Conservation (phyloP, 2,888 invertebrate species). For the Alviniconcha strummeri region DNA sequence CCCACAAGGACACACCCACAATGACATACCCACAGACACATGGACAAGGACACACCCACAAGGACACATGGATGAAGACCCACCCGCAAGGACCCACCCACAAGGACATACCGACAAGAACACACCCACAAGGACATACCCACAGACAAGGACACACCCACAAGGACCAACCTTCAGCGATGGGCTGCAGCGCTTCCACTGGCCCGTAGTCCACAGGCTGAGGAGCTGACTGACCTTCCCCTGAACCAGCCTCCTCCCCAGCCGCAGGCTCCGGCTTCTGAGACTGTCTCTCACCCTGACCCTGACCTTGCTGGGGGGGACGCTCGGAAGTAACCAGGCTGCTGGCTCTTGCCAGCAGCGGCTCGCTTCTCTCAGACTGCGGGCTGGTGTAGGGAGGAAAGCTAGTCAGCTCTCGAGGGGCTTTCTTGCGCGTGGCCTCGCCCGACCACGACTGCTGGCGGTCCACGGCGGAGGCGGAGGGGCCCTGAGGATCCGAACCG, state of each 20-base stretch:
- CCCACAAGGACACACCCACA: no score
- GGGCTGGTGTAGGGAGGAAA: conserved; percentile 32
- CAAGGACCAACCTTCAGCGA: conserved; percentile 11
- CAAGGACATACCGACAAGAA: no score
- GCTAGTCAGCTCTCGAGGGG: conserved; percentile 15
- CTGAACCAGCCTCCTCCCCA: not conserved
- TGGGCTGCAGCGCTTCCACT: conserved; percentile 14
- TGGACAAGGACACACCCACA: not conserved
- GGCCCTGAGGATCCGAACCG: not conserved
- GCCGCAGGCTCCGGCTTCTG: not conserved
- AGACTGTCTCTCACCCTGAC: not conserved
- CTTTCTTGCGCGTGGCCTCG: not conserved
- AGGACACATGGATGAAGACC: no score
- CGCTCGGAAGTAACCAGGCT: not conserved
- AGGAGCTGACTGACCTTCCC: not conserved
- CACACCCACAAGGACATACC: no score
- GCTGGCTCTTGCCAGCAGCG: not conserved
- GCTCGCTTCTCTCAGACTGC: conserved; percentile 17
- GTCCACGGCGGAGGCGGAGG: not conserved
- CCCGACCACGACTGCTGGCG: not conserved
- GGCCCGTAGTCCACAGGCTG: not conserved
- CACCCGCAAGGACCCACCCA: no score
- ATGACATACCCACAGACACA: not conserved
- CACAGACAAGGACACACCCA: no score
- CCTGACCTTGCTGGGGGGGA: not conserved